Conservation (phyloP, 2,888 invertebrate species). For the Isotomurus palustris region DNA sequence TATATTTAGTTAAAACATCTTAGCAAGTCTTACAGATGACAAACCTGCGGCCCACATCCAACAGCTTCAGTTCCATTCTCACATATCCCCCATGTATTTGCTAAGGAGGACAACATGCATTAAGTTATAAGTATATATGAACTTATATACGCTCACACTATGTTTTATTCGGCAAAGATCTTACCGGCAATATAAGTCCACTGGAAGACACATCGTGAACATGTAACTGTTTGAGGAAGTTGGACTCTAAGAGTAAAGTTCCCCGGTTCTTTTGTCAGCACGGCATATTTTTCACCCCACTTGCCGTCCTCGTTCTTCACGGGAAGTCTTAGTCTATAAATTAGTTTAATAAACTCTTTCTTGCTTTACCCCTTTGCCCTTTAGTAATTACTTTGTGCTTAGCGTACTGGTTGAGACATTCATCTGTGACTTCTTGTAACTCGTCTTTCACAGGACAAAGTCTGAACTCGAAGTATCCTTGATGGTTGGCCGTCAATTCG, state of each 20-base stretch:
- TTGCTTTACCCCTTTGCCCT: no score
- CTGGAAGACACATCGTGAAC: slow-evolving; percentile 84
- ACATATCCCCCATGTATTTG: slow-evolving; percentile 88
- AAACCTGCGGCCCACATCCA: slow-evolving; percentile 49
- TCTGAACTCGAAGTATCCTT: slow-evolving; percentile 77
- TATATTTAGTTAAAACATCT: no score
- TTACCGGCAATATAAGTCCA: slow-evolving; percentile 85
- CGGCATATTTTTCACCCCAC: slow-evolving; percentile 9
- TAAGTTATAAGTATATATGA: slow-evolving; percentile 8
- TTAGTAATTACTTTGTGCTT: no score
- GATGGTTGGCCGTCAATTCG: slow-evolving; percentile 84
- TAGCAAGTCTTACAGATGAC: no score
- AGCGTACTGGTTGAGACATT: slow-evolving; percentile 76
- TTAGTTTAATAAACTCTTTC: no score
- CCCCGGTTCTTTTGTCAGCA: slow-evolving; percentile 51
- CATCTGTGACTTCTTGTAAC: slow-evolving; percentile 68
- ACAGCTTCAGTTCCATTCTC: slow-evolving; percentile 78
- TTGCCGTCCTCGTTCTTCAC: no score
- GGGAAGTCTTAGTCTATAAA: no score
- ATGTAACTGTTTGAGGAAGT: slow-evolving; percentile 75
- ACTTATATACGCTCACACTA: no score
- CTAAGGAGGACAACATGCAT: slow-evolving; percentile 50
- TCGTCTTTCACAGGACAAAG: slow-evolving; percentile 83
- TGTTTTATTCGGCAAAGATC: not conserved
- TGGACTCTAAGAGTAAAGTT: slow-evolving; percentile 68